Evolutionary conservation across 2,113 vertebrate genomes (phyloP).

Genomic region (Embiotoca jacksoni): DNA sequence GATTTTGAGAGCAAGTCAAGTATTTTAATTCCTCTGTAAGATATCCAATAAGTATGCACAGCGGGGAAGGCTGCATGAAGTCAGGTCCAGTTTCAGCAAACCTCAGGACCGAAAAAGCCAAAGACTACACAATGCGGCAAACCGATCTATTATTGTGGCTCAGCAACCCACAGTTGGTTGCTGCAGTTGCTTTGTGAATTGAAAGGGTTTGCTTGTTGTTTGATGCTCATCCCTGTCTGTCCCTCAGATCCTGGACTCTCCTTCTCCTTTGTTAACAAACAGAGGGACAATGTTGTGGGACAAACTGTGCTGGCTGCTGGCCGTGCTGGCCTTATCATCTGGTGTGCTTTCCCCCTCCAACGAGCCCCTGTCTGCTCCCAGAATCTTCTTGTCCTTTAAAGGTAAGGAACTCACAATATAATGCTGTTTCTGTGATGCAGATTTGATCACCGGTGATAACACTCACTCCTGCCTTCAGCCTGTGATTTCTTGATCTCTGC

Average conservation of each 20-base stretch:
- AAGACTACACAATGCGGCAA: background rate
- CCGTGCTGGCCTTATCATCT: constrained; percentile 77
- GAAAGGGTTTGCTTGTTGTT: constrained; percentile 19
- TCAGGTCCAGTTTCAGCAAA: background rate
- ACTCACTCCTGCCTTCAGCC: background rate
- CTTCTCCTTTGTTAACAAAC: constrained; percentile 66
- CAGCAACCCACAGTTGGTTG: background rate
- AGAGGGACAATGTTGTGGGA: constrained; percentile 78
- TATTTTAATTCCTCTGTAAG: background rate
- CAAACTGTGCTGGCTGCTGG: constrained; percentile 78
- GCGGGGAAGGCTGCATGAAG: background rate
- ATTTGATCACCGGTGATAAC: constrained; percentile 19
- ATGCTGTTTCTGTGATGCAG: constrained; percentile 22
- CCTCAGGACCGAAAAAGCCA: background rate
- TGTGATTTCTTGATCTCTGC: constrained; percentile 8
- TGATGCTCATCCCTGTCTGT: constrained; percentile 51
- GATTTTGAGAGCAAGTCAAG: background rate
- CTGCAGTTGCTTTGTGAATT: constrained; percentile 20
- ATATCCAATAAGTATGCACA: background rate
- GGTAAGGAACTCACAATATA: constrained; percentile 72
- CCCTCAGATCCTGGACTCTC: constrained; percentile 67
- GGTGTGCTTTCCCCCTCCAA: constrained; percentile 65
- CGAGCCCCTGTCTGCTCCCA: constrained; percentile 82
- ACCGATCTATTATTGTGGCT: constrained; percentile 1
- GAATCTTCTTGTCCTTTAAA: constrained; percentile 88